phyloP scores from a whole-genome alignment of 2,797 vertebrate species.

The Artibeus jamaicensis region DNA sequence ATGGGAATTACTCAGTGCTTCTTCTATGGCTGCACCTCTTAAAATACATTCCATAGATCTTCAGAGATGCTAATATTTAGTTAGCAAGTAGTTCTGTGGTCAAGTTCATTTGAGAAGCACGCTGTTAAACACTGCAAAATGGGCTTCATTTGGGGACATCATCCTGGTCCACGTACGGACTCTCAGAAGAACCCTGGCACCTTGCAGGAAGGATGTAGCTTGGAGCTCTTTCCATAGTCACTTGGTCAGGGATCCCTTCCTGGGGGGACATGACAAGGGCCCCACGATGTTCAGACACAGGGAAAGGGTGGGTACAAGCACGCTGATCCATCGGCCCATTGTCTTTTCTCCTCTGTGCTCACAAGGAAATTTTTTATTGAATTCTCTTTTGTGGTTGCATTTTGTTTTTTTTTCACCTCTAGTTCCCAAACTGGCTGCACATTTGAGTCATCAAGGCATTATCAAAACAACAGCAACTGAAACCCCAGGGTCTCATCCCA shows the following conservation, averaged over 20 bases:
- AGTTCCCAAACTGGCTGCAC: neutral
- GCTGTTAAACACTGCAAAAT: neutral
- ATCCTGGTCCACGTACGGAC: too few species aligned
- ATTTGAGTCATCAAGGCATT: neutral
- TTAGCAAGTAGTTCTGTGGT: neutral
- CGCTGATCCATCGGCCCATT: neutral
- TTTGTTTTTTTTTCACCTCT: neutral
- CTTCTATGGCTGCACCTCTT: neutral
- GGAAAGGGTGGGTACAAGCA: neutral
- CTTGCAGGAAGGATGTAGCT: neutral
- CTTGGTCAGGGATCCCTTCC: neutral
- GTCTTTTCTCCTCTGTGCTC: neutral
- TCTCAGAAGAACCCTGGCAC: neutral
- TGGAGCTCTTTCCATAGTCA: neutral
- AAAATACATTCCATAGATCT: neutral
- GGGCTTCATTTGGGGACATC: neutral
- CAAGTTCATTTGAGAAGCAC: neutral
- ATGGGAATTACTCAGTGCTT: neutral
- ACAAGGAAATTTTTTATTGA: neutral
- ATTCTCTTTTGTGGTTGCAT: neutral
- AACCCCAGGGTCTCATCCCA: neutral
- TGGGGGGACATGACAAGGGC: rapidly evolving
- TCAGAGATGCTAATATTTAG: neutral
- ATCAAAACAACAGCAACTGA: neutral
- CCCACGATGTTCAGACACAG: neutral